A percentile compares a stretch with the other conserved stretches of the same genome.
These are phyloP conservation scores for Sciurus carolinensis DNA, from an alignment of 2,797 vertebrate genomes.

Conservation along the genomic window DNA sequence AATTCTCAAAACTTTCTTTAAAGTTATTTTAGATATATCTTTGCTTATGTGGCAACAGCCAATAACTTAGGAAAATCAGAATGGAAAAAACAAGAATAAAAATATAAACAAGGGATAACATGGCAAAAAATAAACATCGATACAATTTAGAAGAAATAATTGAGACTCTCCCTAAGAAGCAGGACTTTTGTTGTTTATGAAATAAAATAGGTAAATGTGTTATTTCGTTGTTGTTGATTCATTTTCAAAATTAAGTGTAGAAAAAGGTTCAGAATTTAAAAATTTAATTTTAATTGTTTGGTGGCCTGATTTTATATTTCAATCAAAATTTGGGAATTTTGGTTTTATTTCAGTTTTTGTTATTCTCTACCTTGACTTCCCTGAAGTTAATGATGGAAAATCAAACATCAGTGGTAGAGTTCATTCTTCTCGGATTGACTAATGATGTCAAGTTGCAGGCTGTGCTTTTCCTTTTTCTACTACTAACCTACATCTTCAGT, in stretches of 20 bases:
- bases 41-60: not conserved
- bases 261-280: not conserved
- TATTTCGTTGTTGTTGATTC: not conserved
- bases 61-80: not conserved
- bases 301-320: not conserved
- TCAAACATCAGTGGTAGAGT: constrained; percentile 49
- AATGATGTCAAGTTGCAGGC: constrained; percentile 68
- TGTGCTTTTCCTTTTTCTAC: constrained; percentile 77
- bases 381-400: constrained; percentile 64
- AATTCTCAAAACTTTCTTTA: not conserved
- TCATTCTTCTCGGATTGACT: constrained; percentile 84
- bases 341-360: not conserved
- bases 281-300: not conserved
- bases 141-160: not conserved
- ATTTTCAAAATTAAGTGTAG: not conserved
- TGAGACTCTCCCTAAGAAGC: not conserved
- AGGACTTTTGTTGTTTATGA: not conserved
- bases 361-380: not conserved
- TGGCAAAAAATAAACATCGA: not conserved
- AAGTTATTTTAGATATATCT: not conserved
- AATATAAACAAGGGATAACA: not conserved
- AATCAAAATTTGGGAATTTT: not conserved
- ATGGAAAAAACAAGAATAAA: not conserved
- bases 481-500: constrained; percentile 78
- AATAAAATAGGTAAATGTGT: not conserved